Base-by-base conservation (phyloP, 2,113 vertebrate species). In the Acrocephalus kingi region DNA sequence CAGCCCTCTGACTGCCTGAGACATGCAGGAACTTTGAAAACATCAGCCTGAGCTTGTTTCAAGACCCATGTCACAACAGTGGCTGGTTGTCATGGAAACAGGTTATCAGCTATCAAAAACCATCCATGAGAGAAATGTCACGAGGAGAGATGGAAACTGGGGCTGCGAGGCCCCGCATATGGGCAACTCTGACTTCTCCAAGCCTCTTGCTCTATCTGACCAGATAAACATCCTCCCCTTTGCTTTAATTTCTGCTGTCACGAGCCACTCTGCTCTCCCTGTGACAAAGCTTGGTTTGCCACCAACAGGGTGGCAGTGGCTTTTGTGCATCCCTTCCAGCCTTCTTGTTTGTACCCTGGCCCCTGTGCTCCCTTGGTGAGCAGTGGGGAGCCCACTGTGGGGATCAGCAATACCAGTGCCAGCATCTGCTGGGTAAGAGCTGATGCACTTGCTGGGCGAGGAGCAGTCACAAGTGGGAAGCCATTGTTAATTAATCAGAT, bases 401-500 rank as follows among this genome's bases (percentile, higher is more conserved):
- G 46, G 68, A 94, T 33, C 69, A 63, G 72, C 30, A 81, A 27
- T 15, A 27, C 19, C 49, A 84, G 9, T 27, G 45, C n/a, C 55
- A 63, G 52, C 54, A 46, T 79, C 61, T 91, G 82, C 64, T 1
- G 2, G 18, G 30, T 3, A 1, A 63, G 56, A 77, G 64, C 80
- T 92, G 74, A 77, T 15, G 25, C 77, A 61, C 24, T 87, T 80
- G 72, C 49, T 71, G 75, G 82, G 76, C 5, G 77, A 82, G 27
- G 4, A 94, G 67, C 62, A 51, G 48, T 56, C 0, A 0, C 72
- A 77, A 92, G 35, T 63, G 86, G 66, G 89, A 89, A 86, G 54
- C 67, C 90, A 92, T 75, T 92, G 83, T 89, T 95, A 94, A 96
- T 96, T 94, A 90, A 97, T 97, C 84, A 80, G 94, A 88, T 63